phyloP scores from a whole-genome alignment of 2,888 invertebrate species.

The Pristionchus maxplancki region DNA sequence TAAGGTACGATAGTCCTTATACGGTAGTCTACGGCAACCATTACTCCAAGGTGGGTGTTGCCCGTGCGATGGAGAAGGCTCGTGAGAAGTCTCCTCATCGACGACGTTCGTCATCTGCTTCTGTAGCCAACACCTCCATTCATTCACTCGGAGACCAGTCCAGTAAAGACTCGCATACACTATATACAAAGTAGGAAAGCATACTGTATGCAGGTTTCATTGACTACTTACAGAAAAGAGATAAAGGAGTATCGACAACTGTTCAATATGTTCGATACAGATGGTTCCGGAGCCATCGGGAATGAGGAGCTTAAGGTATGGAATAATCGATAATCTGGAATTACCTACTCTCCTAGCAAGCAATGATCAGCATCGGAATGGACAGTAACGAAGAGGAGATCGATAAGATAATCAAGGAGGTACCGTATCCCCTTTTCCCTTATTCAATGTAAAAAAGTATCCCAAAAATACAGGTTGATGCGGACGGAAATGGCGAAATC shows the following conservation, averaged over 20 bases:
- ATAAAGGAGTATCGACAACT: slow-evolving; percentile 75
- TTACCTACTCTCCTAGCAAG: slow-evolving; percentile 59
- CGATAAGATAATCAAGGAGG: slow-evolving; percentile 58
- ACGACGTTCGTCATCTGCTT: slow-evolving; percentile 24
- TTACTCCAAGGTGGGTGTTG: slow-evolving; percentile 51
- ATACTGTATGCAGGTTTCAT: background rate
- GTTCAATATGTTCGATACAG: slow-evolving; percentile 77
- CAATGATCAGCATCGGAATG: slow-evolving; percentile 76
- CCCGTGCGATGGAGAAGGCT: slow-evolving; percentile 44
- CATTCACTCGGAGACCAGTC: slow-evolving; percentile 3
- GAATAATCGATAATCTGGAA: background rate
- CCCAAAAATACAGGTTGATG: slow-evolving; percentile 69
- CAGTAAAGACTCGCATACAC: background rate
- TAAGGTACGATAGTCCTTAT: slow-evolving; percentile 13
- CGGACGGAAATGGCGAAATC: slow-evolving; percentile 77
- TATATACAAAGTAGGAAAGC: slow-evolving; percentile 26
- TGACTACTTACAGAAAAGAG: slow-evolving; percentile 70
- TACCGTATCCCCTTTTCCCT: background rate
- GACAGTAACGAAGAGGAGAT: slow-evolving; percentile 74
- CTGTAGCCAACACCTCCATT: slow-evolving; percentile 43
- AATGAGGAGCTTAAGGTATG: slow-evolving; percentile 68
- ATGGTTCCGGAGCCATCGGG: slow-evolving; percentile 77
- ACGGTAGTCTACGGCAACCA: no score
- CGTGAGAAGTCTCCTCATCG: slow-evolving; percentile 32
- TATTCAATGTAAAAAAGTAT: background rate